Base-by-base conservation (phyloP, 2,888 invertebrate species). In the Machimus atricapillus region DNA sequence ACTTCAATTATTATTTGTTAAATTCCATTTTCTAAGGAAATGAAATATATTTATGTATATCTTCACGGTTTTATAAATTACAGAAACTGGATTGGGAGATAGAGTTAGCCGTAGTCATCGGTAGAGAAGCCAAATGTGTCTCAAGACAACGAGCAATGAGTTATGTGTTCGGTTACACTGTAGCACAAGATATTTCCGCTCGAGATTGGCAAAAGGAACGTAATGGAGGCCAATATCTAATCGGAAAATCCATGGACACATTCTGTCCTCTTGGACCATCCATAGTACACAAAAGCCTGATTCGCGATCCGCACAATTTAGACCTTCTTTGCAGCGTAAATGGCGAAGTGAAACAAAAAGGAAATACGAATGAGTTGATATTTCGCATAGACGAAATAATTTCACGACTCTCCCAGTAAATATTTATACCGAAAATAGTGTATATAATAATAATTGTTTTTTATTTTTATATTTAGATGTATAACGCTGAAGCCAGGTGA, bases 81-180 rank as follows among this genome's bases (percentile, higher is more conserved):
- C 92, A 97, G 97, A 95, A 95, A 93, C 94, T 97, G 0, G 97
- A 97, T 91, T 97, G 96, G 95, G 98, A 98, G 92, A 97, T 97
- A 0, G 98, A 98, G 91, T 91, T 98, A 76, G 96, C 95, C 0
- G 95, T 97, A 58, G 95, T 98, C 0, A 97, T 98, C 87, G 97
- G 97, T 12, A 96, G 95, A 91, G 93, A 93, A 89, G 96, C 96
- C 0, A 95, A 95, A 90, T 93, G 94, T 87, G 94, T 98, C 16
- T 92, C 94, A 82, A 94, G 94, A 8, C 94, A 94, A 6, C 93
- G 96, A 74, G 97, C 96, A 0, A 94, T 95, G 90, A 94, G 96
- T 78, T 95, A 96, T 90, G 94, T 98, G 0, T 95, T 97, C 90
- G 98, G 98, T 0, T 98, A 97, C 91, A 96, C 97, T 1, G 94